phyloP scores from a whole-genome alignment of 37 sponge, comb jelly and placozoan genomes.

The Agelas oroides region DNA sequence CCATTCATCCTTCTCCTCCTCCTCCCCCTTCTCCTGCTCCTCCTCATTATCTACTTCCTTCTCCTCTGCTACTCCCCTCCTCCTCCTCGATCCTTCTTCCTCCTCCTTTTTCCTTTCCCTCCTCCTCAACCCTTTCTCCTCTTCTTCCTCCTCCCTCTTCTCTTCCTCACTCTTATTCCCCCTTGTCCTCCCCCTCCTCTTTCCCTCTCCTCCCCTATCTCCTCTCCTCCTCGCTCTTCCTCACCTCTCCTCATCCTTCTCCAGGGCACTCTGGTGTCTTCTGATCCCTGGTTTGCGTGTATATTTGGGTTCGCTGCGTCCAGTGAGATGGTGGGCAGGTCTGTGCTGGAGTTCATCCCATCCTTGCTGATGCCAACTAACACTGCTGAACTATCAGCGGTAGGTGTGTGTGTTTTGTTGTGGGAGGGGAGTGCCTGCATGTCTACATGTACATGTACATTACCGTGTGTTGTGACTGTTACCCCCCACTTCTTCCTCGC shows the following conservation, averaged over 20 bases:
- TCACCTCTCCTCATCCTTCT: not conserved
- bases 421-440: no score
- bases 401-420: slow-evolving; percentile 29
- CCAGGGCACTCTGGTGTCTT: slow-evolving; percentile 59
- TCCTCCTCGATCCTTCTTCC: no score
- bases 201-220: not conserved
- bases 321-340: slow-evolving; percentile 59
- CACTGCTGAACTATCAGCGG: slow-evolving; percentile 9
- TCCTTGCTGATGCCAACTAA: slow-evolving; percentile 55
- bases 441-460: slow-evolving; percentile 1
- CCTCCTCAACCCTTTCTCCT: no score
- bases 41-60: no score
- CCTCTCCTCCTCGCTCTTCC: not conserved
- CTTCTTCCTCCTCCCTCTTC: not conserved
- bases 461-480: not conserved
- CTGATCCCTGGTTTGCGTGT: slow-evolving; percentile 77
- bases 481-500: not conserved
- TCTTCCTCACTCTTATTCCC: not conserved
- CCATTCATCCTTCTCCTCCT: not conserved
- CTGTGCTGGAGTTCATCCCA: slow-evolving; percentile 70
- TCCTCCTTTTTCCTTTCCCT: no score
- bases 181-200: not conserved
- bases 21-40: not conserved
- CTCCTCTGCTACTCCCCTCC: no score
- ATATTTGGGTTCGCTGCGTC: slow-evolving; percentile 72